These are phyloP conservation scores for Albula glossodonta DNA, from an alignment of 2,113 vertebrate species.

Conservation along the genomic window DNA sequence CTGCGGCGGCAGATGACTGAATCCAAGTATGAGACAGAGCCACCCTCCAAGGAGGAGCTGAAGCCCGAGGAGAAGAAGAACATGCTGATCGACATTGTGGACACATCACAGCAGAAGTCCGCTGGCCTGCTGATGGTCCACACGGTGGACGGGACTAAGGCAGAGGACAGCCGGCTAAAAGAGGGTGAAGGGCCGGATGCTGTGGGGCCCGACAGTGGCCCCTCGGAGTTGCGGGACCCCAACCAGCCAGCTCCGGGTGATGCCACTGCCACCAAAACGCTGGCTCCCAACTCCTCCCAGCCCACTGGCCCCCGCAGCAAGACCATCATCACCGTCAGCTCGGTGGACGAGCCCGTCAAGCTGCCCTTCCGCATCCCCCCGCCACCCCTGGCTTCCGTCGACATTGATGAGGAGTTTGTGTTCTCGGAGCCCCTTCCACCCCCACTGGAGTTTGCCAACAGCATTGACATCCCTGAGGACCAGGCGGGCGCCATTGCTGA, in stretches of 20 bases:
- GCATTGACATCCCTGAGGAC: slow-evolving; percentile 93
- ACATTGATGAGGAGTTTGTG: slow-evolving; percentile 93
- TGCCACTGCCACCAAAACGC: slow-evolving; percentile 57
- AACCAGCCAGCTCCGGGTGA: slow-evolving; percentile 60
- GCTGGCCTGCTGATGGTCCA: slow-evolving; percentile 94
- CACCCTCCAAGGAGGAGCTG: slow-evolving; percentile 67
- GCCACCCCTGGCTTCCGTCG: slow-evolving; percentile 87
- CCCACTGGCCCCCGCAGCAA: slow-evolving; percentile 68
- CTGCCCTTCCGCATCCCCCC: slow-evolving; percentile 92
- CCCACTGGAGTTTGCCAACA: slow-evolving; percentile 95
- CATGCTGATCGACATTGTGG: slow-evolving; percentile 74
- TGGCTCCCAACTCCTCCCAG: slow-evolving; percentile 59
- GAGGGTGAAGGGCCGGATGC: slow-evolving; percentile 65
- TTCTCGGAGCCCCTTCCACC: slow-evolving; percentile 93
- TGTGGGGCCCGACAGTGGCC: slow-evolving; percentile 59
- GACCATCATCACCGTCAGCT: slow-evolving; percentile 78
- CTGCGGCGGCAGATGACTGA: slow-evolving; percentile 83
- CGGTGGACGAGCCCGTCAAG: slow-evolving; percentile 85
- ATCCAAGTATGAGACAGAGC: slow-evolving; percentile 81
- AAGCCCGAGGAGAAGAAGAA: slow-evolving; percentile 83
- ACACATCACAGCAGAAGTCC: slow-evolving; percentile 81
- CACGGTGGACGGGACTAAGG: slow-evolving; percentile 66
- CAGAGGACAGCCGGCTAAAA: slow-evolving; percentile 57
- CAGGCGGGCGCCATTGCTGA: slow-evolving; percentile 76
- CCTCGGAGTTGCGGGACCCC: slow-evolving; percentile 68